Percentiles rank a stretch among this genome's conserved stretches.
phyloP scores from a whole-genome alignment of 1,140 invertebrate species.

The Drosophila virilis region DNA sequence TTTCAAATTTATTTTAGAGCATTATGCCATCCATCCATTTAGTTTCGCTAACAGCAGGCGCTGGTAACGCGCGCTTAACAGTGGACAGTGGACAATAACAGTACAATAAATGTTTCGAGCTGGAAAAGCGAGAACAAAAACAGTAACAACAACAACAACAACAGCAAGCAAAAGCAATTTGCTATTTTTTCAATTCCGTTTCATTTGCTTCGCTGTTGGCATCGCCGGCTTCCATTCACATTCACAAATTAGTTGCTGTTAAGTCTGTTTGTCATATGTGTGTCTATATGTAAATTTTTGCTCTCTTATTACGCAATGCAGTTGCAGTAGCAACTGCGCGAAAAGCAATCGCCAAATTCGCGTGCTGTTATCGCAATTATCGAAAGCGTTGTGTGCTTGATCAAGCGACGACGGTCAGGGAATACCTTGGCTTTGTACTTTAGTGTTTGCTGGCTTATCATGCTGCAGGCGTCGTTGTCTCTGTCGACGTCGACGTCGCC shows the following conservation, averaged over 20 bases:
- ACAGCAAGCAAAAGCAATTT: constrained; percentile 4
- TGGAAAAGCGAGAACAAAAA: not conserved
- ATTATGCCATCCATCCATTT: constrained; percentile 74
- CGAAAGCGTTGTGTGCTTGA: constrained; percentile 37
- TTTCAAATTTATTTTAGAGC: constrained; percentile 81
- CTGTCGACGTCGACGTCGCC: not conserved
- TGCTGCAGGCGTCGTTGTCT: constrained; percentile 16
- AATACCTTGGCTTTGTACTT: constrained; percentile 28
- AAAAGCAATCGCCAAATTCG: constrained; percentile 27
- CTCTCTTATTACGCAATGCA: constrained; percentile 48
- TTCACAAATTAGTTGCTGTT: constrained; percentile 22
- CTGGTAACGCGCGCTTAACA: constrained; percentile 66
- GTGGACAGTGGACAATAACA: constrained; percentile 31
- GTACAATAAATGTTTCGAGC: constrained; percentile 38
- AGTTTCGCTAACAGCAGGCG: constrained; percentile 36
- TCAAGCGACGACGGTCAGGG: constrained; percentile 39
- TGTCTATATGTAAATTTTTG: constrained; percentile 13
- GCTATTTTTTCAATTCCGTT: not conserved
- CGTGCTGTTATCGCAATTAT: constrained; percentile 35
- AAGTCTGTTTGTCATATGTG: not conserved
- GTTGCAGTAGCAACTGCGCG: constrained; percentile 4
- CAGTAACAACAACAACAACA: constrained; percentile 6
- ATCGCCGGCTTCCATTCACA: constrained; percentile 40
- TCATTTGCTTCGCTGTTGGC: constrained; percentile 3
- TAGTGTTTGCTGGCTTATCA: not conserved